phyloP scores from a whole-genome alignment of 1,140 invertebrate genomes.

The Solen grandis region DNA sequence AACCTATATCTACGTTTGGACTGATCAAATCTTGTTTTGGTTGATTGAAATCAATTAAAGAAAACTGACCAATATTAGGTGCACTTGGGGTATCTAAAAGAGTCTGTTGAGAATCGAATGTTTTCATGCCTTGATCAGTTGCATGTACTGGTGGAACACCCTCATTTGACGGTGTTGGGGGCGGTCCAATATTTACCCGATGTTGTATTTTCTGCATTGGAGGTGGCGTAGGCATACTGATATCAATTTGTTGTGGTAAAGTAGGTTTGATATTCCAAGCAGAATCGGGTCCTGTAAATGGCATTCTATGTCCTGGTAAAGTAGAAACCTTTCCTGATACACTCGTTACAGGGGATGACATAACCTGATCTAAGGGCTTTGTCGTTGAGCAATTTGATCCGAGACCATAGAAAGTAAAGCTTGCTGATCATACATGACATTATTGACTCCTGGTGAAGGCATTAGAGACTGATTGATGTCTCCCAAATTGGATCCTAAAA shows the following conservation, averaged over 20 bases:
- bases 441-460: neutral
- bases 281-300: constrained; percentile 31
- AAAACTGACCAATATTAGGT: too few relatives aligned
- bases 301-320: constrained; percentile 6
- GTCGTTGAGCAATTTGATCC: constrained; percentile 34
- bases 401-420: constrained; percentile 35
- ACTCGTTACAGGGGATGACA: neutral
- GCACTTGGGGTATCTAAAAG: too few relatives aligned
- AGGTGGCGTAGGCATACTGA: neutral
- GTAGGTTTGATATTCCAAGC: constrained; percentile 23
- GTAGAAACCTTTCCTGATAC: neutral
- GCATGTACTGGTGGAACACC: too few relatives aligned
- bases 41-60: too few relatives aligned
- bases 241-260: neutral
- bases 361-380: neutral
- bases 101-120: too few relatives aligned
- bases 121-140: too few relatives aligned
- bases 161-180: too few relatives aligned
- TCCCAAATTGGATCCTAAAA: neutral
- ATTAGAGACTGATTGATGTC: neutral
- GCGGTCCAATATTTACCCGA: constrained; percentile 2
- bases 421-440: constrained; percentile 35
- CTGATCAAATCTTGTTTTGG: too few relatives aligned
- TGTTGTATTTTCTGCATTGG: neutral
- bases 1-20: too few relatives aligned